A percentile compares a stretch with the other conserved stretches of the same genome.
Conservation (phyloP, 2,888 invertebrate genomes). For the Flexamia atlantica region DNA sequence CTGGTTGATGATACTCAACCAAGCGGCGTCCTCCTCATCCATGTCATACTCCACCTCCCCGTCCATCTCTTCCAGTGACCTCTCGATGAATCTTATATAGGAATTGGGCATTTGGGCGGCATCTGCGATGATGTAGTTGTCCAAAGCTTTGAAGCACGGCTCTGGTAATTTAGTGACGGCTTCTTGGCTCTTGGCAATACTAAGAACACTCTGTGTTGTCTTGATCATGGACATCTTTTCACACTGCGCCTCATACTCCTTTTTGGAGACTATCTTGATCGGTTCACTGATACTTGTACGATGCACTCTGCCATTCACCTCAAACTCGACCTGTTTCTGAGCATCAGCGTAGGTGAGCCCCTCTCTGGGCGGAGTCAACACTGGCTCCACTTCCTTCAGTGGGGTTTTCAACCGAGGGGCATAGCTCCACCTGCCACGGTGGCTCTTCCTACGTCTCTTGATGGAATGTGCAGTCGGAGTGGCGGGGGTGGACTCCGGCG, state of each 20-base stretch:
- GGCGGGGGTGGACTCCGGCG: constrained; percentile 16
- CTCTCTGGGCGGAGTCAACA: constrained; percentile 77
- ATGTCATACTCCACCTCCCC: constrained; percentile 97
- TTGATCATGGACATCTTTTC: constrained; percentile 25
- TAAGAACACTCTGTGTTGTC: constrained; percentile 20
- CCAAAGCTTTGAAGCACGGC: constrained; percentile 83
- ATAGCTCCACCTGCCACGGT: constrained; percentile 71
- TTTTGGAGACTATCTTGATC: constrained; percentile 80
- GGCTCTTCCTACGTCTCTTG: constrained; percentile 67
- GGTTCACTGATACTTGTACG: constrained; percentile 81
- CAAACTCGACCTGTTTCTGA: constrained; percentile 91
- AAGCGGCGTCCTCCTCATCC: constrained; percentile 98
- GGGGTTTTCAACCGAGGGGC: constrained; percentile 73
- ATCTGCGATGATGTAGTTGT: constrained; percentile 88
- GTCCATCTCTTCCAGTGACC: constrained; percentile 95
- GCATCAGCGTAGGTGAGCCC: constrained; percentile 90
- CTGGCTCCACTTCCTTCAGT: constrained; percentile 31
- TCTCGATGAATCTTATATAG: constrained; percentile 96
- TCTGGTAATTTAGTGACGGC: constrained; percentile 81
- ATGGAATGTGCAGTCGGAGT: neutral
- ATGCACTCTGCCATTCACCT: constrained; percentile 88
- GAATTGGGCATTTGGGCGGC: constrained; percentile 89
- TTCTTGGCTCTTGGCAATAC: constrained; percentile 71
- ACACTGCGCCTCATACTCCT: constrained; percentile 25
- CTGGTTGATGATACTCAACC: constrained; percentile 94